A percentile compares a stretch with the other conserved stretches of the same genome.
Evolutionary conservation across 2,797 vertebrate species (phyloP).

Genomic region (Myiotriccus ornatus): DNA sequence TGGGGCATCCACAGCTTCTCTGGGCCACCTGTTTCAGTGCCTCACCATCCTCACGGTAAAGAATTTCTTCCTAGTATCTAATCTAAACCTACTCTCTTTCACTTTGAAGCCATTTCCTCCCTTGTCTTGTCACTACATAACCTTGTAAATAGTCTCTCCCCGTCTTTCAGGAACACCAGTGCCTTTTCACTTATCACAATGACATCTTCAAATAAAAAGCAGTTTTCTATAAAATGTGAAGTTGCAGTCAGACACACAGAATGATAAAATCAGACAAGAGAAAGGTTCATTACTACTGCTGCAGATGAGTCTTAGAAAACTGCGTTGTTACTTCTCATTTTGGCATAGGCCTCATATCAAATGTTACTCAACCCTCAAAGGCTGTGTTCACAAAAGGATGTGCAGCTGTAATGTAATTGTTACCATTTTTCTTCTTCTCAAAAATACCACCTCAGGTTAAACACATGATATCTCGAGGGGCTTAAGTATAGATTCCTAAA

Average conservation of each 20-base stretch:
- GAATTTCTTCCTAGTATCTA: neutral
- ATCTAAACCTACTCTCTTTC: neutral
- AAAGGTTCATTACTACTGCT: neutral
- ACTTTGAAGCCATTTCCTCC: neutral
- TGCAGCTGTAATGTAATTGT: neutral
- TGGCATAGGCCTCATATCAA: neutral
- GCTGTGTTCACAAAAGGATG: neutral
- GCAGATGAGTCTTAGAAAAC: neutral
- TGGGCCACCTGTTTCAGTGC: neutral
- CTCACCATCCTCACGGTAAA: neutral
- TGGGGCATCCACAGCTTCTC: neutral
- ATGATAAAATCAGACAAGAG: neutral
- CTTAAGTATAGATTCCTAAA: neutral
- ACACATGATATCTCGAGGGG: neutral
- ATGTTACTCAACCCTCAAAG: neutral
- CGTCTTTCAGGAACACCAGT: neutral
- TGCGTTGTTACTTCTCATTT: neutral
- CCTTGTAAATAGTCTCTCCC: neutral
- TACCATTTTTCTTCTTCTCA: neutral
- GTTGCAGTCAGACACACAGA: neutral
- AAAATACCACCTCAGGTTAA: neutral
- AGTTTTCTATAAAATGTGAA: neutral
- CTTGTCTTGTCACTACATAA: neutral
- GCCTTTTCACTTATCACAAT: neutral
- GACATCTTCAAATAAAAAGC: neutral